Percentiles rank a stretch among this genome's conserved stretches.
These are phyloP conservation scores for Morpho deidamia DNA, from an alignment of 2,888 invertebrate species.

Conservation along the genomic window DNA sequence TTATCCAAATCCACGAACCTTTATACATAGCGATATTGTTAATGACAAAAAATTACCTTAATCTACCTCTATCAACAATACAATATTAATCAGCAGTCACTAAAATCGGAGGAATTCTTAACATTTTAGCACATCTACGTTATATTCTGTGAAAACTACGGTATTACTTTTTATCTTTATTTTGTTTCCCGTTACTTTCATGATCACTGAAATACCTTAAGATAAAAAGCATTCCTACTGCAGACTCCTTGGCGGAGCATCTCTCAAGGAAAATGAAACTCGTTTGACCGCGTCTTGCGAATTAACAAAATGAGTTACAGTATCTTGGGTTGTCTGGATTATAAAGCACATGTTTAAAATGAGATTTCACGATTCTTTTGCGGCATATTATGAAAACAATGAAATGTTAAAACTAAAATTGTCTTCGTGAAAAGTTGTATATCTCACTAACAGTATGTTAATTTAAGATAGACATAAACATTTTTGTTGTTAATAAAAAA, in stretches of 20 bases:
- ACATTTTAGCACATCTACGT: not conserved
- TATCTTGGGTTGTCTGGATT: not conserved
- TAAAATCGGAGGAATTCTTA: not conserved
- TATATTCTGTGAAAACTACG: not conserved
- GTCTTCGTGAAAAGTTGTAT: too few relatives aligned
- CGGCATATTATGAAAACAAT: not conserved
- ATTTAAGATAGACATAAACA: too few relatives aligned
- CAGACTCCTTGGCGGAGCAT: conserved; percentile 3
- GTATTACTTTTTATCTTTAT: conserved; percentile 4
- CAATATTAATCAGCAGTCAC: too few relatives aligned
- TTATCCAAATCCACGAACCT: too few relatives aligned
- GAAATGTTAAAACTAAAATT: too few relatives aligned
- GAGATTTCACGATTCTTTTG: not conserved
- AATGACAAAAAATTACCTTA: too few relatives aligned
- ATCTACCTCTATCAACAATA: too few relatives aligned
- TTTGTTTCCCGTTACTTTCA: conserved; percentile 4
- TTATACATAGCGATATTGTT: too few relatives aligned
- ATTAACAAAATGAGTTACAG: conserved; percentile 18
- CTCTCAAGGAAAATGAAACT: conserved; percentile 16
- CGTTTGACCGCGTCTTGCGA: conserved; percentile 19
- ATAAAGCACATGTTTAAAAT: not conserved
- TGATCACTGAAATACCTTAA: conserved; percentile 6
- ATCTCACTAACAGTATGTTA: too few relatives aligned
- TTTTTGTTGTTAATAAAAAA: too few relatives aligned
- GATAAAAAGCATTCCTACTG: conserved; percentile 6